phyloP scores from a whole-genome alignment of 2,113 vertebrate species.

The Gambusia holbrooki region DNA sequence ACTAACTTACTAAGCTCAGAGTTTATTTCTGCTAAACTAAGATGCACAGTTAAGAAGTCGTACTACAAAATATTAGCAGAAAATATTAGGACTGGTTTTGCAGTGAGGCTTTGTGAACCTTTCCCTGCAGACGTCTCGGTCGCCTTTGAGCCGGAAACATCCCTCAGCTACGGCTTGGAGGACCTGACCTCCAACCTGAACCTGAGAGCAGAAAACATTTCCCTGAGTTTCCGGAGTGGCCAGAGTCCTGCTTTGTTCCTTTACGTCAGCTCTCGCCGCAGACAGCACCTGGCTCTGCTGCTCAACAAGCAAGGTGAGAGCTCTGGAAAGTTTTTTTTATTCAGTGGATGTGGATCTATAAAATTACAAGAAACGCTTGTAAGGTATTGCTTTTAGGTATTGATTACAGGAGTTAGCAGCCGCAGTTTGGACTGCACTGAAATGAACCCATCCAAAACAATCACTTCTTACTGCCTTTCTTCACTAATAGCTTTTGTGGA shows the following conservation, averaged over 20 bases:
- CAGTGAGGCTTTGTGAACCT: not conserved
- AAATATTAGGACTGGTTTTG: not conserved
- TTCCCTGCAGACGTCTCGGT: constrained; percentile 88
- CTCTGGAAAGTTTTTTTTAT: not conserved
- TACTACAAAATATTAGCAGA: not conserved
- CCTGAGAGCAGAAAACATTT: constrained; percentile 82
- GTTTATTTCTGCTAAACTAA: not conserved
- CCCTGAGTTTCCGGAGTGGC: constrained; percentile 88
- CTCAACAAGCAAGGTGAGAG: constrained; percentile 88
- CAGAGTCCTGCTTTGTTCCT: constrained; percentile 86
- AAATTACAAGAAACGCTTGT: not conserved
- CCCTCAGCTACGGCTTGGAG: constrained; percentile 85
- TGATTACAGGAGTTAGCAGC: not conserved
- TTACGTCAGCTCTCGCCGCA: constrained; percentile 83
- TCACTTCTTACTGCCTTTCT: too few relatives aligned
- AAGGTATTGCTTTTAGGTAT: not conserved
- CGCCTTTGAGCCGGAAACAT: constrained; percentile 85
- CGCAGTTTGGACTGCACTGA: too few relatives aligned
- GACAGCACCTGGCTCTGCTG: constrained; percentile 87
- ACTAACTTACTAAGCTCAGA: too few relatives aligned
- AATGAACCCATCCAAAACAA: too few relatives aligned
- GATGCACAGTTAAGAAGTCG: not conserved
- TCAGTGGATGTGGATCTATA: not conserved
- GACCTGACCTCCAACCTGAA: constrained; percentile 81
- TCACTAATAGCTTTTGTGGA: too few relatives aligned